Base-by-base conservation (phyloP, 2,888 invertebrate species). In the Drosophila mulleri region DNA sequence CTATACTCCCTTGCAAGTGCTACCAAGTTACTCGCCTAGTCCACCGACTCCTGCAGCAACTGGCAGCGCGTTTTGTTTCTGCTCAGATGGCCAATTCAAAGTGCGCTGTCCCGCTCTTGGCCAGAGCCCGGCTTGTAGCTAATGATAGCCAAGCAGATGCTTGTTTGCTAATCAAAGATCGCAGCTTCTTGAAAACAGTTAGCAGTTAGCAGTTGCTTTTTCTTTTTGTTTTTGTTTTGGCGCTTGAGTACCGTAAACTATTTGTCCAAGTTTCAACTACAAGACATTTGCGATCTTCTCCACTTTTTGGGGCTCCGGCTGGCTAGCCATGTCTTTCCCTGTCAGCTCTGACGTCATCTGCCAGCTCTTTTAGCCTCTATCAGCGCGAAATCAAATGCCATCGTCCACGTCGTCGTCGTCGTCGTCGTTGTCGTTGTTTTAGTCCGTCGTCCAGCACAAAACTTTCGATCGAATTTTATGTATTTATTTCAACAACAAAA, bases 381-480 rank as follows among this genome's bases (percentile, higher is more conserved):
- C 89, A 90, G 84, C 81, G 89, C 89, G 89, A 90, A 85, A 85
- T 85, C 84, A 88, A 90, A 84, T 85, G 87, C 84, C 90, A 62
- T 58, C 78, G 81, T 64, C 57, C 56, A 79, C 83, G 74, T 80
- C 77, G 78, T 26, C 47, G n/a, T 47, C 50, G 50, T 32, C 52
- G 52, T 63, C 50, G 50, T 32, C 37, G 52, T 80, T 68, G 82
- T 42, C 42, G 26, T 48, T 64, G 45, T 41, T 64, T 68, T 35
- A 45, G 70, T 70, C 59, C 67, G 67, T 67, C 88, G 85, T 81
- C 89, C 84, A 89, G 87, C 89, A 72, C 78, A 67, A 90, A 90
- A 85, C 90, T 85, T 85, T 85, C 84, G 84, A 85, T 85, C 84
- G 84, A 88, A 89, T 90, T 85, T 89, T 85, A 90, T 85, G 90